Base-by-base conservation (phyloP, 1,140 invertebrate species). In the Antheraea pernyi region DNA sequence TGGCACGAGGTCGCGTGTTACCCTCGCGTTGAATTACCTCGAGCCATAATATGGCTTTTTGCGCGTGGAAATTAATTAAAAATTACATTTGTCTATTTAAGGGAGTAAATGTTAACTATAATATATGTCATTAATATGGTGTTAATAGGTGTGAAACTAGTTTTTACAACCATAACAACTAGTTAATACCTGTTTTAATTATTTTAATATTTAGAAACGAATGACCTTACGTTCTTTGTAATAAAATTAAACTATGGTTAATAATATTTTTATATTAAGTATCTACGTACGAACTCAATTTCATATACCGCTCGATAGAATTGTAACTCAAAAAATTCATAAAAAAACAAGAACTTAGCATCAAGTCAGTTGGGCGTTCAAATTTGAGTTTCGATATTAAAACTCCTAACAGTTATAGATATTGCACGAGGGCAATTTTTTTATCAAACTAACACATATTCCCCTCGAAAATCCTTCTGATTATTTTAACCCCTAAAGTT, bases 41-140 rank as follows among this genome's bases (percentile, higher is more conserved):
- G 16, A 19, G 19, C 19, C 19, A 61, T 61, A 30, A 61, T 53
- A 53, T 53, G 16, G 11, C 11, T 53, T 61, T 61, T 61, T 61
- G 19, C 30, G 9, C 19, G 19, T 61, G 11, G 30, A 61, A 22
- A 61, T 61, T 61, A 61, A 30, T 30, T 61, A 61, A 61, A 30
- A 16, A 53, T 53, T 53, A 53, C 46, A 16, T 53, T 53, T 53
- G 46, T 53, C 46, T 53, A 53, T 53, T 53, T 53, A 53, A 53
- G 16, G 16, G 11, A 9, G 16, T 16, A 53, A 53, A 53, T 53
- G 16, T 16, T 53, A 13, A 6, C 46, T 53, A 16, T 53, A 53
- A 53, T 53, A 53, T 9, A 53, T 13, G 16, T 16, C 16, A 6
- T 53, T 53, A 16, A 53, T 53, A n/a, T 53, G 1, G 46, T 53